Conservation (phyloP, 1,140 invertebrate species). For the Drosophila hydei region DNA sequence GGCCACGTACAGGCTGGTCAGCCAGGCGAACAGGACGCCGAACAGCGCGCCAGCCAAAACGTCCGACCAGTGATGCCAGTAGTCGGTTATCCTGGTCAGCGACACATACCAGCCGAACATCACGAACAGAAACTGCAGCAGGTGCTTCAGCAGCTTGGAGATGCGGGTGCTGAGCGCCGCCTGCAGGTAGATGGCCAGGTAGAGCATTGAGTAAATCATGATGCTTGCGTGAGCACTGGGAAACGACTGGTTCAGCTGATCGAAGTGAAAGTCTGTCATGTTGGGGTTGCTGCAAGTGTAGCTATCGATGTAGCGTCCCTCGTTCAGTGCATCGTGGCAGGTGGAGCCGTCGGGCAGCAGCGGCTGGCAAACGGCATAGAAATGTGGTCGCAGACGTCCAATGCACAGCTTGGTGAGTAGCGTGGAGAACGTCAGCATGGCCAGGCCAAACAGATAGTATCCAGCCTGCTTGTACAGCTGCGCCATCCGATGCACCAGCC, state of each 20-base stretch:
- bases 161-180: conserved; percentile 88
- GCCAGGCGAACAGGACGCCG: conserved; percentile 85
- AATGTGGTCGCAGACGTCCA: conserved; percentile 95
- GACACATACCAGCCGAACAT: conserved; percentile 91
- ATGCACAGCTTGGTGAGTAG: conserved; percentile 96
- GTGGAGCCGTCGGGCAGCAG: conserved; percentile 84
- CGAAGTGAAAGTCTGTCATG: conserved; percentile 85
- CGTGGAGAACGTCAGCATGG: conserved; percentile 91
- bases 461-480: conserved; percentile 89
- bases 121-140: conserved; percentile 90
- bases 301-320: conserved; percentile 87
- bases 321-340: conserved; percentile 85
- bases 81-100: conserved; percentile 94
- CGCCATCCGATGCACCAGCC: conserved; percentile 86
- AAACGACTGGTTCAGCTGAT: conserved; percentile 91
- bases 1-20: conserved; percentile 84
- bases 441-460: conserved; percentile 93
- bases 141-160: conserved; percentile 90
- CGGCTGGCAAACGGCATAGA: conserved; percentile 90
- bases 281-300: conserved; percentile 86
- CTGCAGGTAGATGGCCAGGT: conserved; percentile 93
- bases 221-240: conserved; percentile 92
- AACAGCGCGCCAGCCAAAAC: conserved; percentile 86
- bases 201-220: conserved; percentile 91
- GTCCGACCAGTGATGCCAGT: conserved; percentile 96